Evolutionary conservation across 2,797 vertebrate genomes (phyloP), one percentile per base, ranked within the genome.

Genomic region (Malacoraja senta): DNA sequence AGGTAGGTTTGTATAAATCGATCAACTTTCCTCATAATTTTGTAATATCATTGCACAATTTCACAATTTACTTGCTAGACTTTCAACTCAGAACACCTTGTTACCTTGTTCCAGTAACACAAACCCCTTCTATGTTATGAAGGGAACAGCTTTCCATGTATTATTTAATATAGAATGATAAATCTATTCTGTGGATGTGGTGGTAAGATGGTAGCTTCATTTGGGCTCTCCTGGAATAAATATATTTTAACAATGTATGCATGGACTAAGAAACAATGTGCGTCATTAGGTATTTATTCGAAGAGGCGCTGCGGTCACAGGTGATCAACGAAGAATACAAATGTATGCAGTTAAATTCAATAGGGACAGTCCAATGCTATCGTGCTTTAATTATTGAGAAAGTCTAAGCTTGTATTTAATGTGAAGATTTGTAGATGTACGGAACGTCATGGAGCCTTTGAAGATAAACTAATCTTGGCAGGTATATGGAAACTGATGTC

Each of bases 401-500:
- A 91, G 35, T 38, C 32, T 44, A 91, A 74, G 21, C 68, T 44
- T 91, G 35, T 29, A 74, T 9, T 91, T 91, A 71, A 72, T 10
- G 6, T 15, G 21, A 38, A 91, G 35, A 71, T 74, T 91, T 74
- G 71, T 68, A 35, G 86, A 65, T 71, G 86, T 32, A 38, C 71
- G 32, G 68, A 91, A 44, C 12, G 21, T 35, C 38, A 74, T 91
- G 44, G 26, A 26, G 32, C 38, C 90, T 91, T 53, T 74, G 38
- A 91, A 35, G 90, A 35, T 91, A 24, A 72, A 44, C 38, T 91
- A 91, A 74, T 91, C 68, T 8, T 74, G 71, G 44, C 90, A 24
- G 35, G 74, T 74, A 24, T 21, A 12, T 91, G 90, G 90, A 91
- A 74, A 74, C 68, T 91, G 90, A 91, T 53, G 38, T 91, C 35